These are phyloP conservation scores for Spicauda simplicius DNA, from an alignment of 2,888 invertebrate genomes.

Conservation along the genomic window DNA sequence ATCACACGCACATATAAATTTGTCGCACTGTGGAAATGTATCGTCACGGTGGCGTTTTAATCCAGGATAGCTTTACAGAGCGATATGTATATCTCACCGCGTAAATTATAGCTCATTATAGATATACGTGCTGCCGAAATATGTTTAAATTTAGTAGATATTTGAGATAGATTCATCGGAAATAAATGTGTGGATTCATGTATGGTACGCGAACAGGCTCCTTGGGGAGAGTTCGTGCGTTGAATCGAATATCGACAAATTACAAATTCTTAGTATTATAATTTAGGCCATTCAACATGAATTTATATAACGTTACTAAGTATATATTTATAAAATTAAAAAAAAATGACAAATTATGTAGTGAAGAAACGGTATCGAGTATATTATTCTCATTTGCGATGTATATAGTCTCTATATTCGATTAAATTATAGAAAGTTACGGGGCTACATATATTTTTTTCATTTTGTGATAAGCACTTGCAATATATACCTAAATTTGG, in stretches of 20 bases:
- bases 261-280: slow-evolving; percentile 63
- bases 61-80: slow-evolving; percentile 64
- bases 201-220: not conserved
- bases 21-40: slow-evolving; percentile 34
- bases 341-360: slow-evolving; percentile 80
- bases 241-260: slow-evolving; percentile 14
- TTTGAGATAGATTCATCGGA: slow-evolving; percentile 56
- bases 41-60: slow-evolving; percentile 51
- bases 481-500: slow-evolving; percentile 59
- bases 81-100: slow-evolving; percentile 71
- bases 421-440: slow-evolving; percentile 61
- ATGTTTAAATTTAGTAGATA: slow-evolving; percentile 59
- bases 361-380: slow-evolving; percentile 63
- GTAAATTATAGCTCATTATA: slow-evolving; percentile 68
- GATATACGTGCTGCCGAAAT: slow-evolving; percentile 64
- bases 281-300: slow-evolving; percentile 77
- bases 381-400: slow-evolving; percentile 74
- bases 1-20: too few relatives aligned
- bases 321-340: slow-evolving; percentile 69
- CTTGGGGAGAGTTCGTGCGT: slow-evolving; percentile 11
- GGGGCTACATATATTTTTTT: slow-evolving; percentile 48
- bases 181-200: slow-evolving; percentile 42
- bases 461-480: slow-evolving; percentile 75
- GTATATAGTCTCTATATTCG: slow-evolving; percentile 73
- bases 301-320: slow-evolving; percentile 72